Conservation (phyloP, 2,888 invertebrate species). For the Cantharis rustica region DNA sequence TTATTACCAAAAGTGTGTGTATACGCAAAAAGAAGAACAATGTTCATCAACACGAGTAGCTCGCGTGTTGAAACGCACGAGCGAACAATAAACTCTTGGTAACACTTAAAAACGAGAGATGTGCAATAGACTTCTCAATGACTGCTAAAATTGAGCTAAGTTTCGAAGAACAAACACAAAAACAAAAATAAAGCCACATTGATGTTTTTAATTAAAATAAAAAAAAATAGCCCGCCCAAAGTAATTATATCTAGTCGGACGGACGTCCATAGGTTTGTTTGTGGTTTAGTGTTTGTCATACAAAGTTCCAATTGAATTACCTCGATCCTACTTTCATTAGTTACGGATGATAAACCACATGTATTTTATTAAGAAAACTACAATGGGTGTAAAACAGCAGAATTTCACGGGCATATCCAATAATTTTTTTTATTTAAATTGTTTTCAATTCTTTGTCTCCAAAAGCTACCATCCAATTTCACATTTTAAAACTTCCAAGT, state of each 20-base stretch:
- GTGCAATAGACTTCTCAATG: constrained; percentile 13
- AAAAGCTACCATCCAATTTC: background rate
- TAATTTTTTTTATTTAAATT: background rate
- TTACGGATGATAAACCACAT: constrained; percentile 5
- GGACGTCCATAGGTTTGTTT: constrained; percentile 12
- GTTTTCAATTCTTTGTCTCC: background rate
- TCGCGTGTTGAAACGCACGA: constrained; percentile 44
- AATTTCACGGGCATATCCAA: background rate
- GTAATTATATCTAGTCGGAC: constrained; percentile 16
- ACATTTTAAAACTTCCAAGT: background rate
- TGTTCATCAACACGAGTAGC: constrained; percentile 39
- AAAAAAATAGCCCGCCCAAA: background rate
- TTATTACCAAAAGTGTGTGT: background rate
- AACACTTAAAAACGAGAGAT: constrained; percentile 23
- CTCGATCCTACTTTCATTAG: constrained; percentile 7
- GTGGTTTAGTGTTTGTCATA: constrained; percentile 14
- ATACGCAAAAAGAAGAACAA: constrained; percentile 25
- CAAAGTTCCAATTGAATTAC: constrained; percentile 15
- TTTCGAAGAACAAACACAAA: constrained; percentile 7
- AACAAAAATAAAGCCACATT: constrained; percentile 1
- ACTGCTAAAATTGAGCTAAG: constrained; percentile 16
- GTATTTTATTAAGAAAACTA: background rate
- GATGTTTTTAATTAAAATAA: constrained; percentile 9
- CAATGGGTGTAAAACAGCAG: background rate
- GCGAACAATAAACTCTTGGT: constrained; percentile 40